Conservation (phyloP, 2,888 invertebrate species). For the Coremacera marginata region DNA sequence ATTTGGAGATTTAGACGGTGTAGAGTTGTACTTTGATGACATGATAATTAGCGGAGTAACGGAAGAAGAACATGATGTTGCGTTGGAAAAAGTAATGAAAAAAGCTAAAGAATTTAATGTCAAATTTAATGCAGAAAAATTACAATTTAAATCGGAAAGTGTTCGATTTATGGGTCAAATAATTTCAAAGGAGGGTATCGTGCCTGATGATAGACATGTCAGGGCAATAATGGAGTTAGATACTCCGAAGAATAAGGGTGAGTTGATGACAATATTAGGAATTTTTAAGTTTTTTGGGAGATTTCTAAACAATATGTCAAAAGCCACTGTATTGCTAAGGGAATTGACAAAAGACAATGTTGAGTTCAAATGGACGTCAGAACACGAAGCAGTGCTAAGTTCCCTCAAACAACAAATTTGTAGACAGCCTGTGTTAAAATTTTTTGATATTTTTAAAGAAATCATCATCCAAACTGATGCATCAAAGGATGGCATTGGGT, state of each 20-base stretch:
- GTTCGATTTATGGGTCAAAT: constrained; percentile 53
- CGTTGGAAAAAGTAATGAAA: constrained; percentile 50
- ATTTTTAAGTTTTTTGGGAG: constrained; percentile 42
- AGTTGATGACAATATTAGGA: constrained; percentile 35
- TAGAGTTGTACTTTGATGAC: constrained; percentile 59
- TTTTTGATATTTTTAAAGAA: constrained; percentile 40
- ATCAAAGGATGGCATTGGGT: constrained; percentile 45
- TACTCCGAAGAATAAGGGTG: constrained; percentile 22
- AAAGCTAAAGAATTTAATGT: constrained; percentile 50
- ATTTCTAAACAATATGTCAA: constrained; percentile 40
- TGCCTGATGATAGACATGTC: constrained; percentile 21
- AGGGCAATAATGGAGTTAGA: constrained; percentile 12
- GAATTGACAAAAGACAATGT: constrained; percentile 40
- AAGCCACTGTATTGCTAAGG: constrained; percentile 38
- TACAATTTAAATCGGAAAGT: constrained; percentile 38
- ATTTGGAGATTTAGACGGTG: constrained; percentile 48
- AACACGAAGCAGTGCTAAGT: constrained; percentile 18
- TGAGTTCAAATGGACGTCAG: constrained; percentile 27
- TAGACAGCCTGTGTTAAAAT: neutral
- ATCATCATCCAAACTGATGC: constrained; percentile 45
- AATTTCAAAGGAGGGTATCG: constrained; percentile 36
- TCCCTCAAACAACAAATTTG: constrained; percentile 37
- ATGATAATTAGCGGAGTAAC: constrained; percentile 42
- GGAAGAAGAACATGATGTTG: constrained; percentile 47
- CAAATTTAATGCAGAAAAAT: constrained; percentile 55